Evolutionary conservation across 2,113 vertebrate genomes (phyloP).

Genomic region (Candoia aspera): DNA sequence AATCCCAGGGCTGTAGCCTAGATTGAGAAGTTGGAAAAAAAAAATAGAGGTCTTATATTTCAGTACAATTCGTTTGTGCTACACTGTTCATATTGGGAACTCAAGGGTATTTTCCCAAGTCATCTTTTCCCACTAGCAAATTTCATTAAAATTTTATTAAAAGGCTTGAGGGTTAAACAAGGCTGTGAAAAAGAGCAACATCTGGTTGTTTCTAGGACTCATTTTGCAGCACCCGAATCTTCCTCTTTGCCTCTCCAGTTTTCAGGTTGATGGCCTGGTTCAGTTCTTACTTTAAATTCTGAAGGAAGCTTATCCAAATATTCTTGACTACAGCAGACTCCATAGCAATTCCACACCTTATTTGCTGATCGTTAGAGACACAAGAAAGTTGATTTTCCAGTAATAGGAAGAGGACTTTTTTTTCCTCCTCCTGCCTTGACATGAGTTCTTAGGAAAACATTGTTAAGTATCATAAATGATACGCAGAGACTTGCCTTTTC

Average conservation of each 20-base stretch:
- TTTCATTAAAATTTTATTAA: too few relatives aligned
- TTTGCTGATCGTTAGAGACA: neutral
- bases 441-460: neutral
- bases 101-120: neutral
- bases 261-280: neutral
- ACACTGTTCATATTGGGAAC: neutral
- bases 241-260: neutral
- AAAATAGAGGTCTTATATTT: neutral
- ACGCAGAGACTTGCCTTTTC: neutral
- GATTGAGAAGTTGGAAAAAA: neutral
- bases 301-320: neutral
- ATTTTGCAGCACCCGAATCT: neutral
- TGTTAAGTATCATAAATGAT: neutral
- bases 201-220: neutral
- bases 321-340: neutral
- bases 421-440: too few relatives aligned
- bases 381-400: neutral
- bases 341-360: neutral
- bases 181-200: neutral
- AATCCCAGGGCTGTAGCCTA: neutral
- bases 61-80: neutral
- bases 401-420: too few relatives aligned
- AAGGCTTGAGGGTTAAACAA: neutral
- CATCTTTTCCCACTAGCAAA: too few relatives aligned
- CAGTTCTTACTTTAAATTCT: too few relatives aligned